Base-by-base conservation (phyloP, 1,140 invertebrate species). In the Scaptomyza graminum region DNA sequence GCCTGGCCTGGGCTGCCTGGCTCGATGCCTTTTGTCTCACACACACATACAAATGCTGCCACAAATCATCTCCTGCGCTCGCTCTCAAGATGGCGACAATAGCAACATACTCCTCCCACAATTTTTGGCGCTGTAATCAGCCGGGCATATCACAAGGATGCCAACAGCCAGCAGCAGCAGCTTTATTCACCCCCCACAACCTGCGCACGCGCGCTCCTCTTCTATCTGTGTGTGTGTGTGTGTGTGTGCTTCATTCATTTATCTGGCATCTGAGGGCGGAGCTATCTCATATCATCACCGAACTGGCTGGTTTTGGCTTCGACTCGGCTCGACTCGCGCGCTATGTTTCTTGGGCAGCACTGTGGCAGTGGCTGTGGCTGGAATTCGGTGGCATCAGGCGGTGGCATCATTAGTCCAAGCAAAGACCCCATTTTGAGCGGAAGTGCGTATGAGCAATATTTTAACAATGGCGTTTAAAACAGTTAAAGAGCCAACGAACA, bases 371-470 rank as follows among this genome's bases (percentile, higher is more conserved):
- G 31, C 22, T 18, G 46, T 12, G 16, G 18, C 18, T 22, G 11
- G 16, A 51, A 43, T 63, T 7, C 25, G 28, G 28, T 31, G 28
- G 28, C 28, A 31, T 31, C 28, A 31, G 28, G 28, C 76, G 51
- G 44, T 55, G 66, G 78, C 83, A 88, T 88, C 83, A 88, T 88
- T 88, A 88, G 83, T 88, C 83, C 78, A 78, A 69, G 74, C 61
- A 60, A 83, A 68, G 78, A 87, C 83, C 83, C 79, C 84, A 88
- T 88, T 88, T 83, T 64, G 73, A 66, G 72, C 83, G 83, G 83
- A 88, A 88, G 83, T 88, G 83, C 83, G 83, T 88, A 88, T 88
- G 83, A 88, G 83, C 83, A 88, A 88, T 88, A 88, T 88, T 88
- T 88, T 88, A 88, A 88, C 83, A 88, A 88, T 88, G 84, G 83